These are phyloP conservation scores for Drosophila incognita DNA, from an alignment of 2,888 invertebrate genomes.

Conservation along the genomic window DNA sequence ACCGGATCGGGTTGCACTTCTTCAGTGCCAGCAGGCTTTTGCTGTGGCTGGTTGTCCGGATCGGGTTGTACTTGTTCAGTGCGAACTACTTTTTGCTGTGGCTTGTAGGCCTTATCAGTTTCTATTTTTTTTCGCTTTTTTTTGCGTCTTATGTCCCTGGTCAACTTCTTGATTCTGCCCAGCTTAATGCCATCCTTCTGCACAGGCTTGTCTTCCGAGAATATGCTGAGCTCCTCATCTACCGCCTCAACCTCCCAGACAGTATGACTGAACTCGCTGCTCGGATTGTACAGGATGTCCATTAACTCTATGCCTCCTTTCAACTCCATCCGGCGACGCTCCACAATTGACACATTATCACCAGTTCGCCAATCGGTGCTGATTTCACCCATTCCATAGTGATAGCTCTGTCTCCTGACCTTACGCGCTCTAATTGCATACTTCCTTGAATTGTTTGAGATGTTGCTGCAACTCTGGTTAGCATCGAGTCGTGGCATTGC, in stretches of 20 bases:
- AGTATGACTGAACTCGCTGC: constrained; percentile 55
- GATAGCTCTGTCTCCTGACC: constrained; percentile 7
- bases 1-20: background rate
- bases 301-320: constrained; percentile 42
- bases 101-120: background rate
- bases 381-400: constrained; percentile 44
- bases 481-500: constrained; percentile 15
- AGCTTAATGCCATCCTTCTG: constrained; percentile 3
- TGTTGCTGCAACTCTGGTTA: background rate
- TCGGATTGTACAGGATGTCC: constrained; percentile 24
- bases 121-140: background rate
- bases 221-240: constrained; percentile 7
- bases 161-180: constrained; percentile 42
- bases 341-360: constrained; percentile 59
- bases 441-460: background rate
- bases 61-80: background rate
- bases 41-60: background rate
- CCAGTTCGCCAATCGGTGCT: constrained; percentile 58
- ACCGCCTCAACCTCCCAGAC: constrained; percentile 50
- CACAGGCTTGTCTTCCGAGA: background rate
- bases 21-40: background rate
- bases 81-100: background rate
- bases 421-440: background rate
- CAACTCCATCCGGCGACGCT: constrained; percentile 55
- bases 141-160: constrained; percentile 19